Percentiles rank a stretch among this genome's conserved stretches.
Evolutionary conservation across 2,888 invertebrate species (phyloP).

Genomic region (Tinea semifulvella): DNA sequence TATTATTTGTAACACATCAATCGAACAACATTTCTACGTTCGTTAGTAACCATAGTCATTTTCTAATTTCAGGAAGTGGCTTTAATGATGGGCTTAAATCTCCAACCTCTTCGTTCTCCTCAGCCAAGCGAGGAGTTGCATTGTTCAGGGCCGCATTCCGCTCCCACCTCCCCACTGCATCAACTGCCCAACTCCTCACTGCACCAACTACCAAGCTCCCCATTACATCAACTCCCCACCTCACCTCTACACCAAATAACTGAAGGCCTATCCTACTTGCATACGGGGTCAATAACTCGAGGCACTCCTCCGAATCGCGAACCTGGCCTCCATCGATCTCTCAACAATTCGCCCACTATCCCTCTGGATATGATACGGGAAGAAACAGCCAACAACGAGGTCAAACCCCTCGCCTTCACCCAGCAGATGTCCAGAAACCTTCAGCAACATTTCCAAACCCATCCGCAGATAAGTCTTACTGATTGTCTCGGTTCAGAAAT

Average conservation of each 20-base stretch:
- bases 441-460: conserved; percentile 37
- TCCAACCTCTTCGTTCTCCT: conserved; percentile 40
- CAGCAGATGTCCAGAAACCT: conserved; percentile 36
- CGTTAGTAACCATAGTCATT: no score
- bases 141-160: conserved; percentile 32
- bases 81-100: conserved; percentile 60
- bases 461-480: conserved; percentile 92
- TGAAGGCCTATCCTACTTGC: conserved; percentile 76
- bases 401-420: conserved; percentile 20
- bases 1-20: no score
- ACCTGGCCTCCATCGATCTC: conserved; percentile 64
- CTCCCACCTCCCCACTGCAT: conserved; percentile 36
- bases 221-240: conserved; percentile 23
- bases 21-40: no score
- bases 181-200: conserved; percentile 37
- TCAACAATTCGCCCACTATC: conserved; percentile 71
- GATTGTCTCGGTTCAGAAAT: conserved; percentile 89
- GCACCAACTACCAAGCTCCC: no score
- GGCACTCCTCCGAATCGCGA: conserved; percentile 73
- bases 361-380: conserved; percentile 82
- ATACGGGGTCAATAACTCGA: conserved; percentile 79
- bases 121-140: conserved; percentile 39
- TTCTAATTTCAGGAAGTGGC: conserved; percentile 46
- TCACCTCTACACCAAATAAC: conserved; percentile 74
- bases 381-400: conserved; percentile 33